Conservation (phyloP, 2,113 vertebrate genomes). For the Clinocottus analis region DNA sequence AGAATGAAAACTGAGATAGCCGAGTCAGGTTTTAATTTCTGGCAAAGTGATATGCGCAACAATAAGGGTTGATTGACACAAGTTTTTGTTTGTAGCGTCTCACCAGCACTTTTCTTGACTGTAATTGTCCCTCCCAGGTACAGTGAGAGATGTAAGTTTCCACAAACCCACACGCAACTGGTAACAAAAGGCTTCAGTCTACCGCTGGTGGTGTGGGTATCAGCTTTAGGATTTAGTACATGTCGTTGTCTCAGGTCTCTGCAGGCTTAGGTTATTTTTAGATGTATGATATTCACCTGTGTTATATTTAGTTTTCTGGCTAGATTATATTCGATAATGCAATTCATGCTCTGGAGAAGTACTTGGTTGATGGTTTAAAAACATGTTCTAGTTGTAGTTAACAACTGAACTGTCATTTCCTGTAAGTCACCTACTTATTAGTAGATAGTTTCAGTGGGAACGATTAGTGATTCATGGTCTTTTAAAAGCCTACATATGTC, state of each 20-base stretch:
- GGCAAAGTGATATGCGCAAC: not conserved
- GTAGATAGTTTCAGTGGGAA: not conserved
- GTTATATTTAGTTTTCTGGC: not conserved
- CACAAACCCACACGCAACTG: slow-evolving; percentile 45
- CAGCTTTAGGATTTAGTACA: slow-evolving; percentile 65
- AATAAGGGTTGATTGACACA: slow-evolving; percentile 29
- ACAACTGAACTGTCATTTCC: not conserved
- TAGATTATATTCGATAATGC: slow-evolving; percentile 3
- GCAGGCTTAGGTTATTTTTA: slow-evolving; percentile 54
- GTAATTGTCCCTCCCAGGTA: slow-evolving; percentile 47
- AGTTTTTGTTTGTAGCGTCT: slow-evolving; percentile 45
- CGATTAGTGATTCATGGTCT: not conserved
- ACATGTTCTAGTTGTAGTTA: not conserved
- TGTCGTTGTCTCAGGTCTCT: slow-evolving; percentile 45
- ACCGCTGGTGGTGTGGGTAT: slow-evolving; percentile 57
- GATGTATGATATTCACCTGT: slow-evolving; percentile 48
- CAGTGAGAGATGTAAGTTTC: slow-evolving; percentile 37
- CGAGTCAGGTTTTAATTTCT: slow-evolving; percentile 26
- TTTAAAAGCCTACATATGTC: not conserved
- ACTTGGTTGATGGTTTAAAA: not conserved
- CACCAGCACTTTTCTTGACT: slow-evolving; percentile 36
- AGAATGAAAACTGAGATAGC: slow-evolving; percentile 54
- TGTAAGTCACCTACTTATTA: not conserved
- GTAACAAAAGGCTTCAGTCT: slow-evolving; percentile 55
- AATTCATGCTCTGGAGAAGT: not conserved